Conservation (phyloP, 1,140 invertebrate genomes). For the Drosophila ogumai region DNA sequence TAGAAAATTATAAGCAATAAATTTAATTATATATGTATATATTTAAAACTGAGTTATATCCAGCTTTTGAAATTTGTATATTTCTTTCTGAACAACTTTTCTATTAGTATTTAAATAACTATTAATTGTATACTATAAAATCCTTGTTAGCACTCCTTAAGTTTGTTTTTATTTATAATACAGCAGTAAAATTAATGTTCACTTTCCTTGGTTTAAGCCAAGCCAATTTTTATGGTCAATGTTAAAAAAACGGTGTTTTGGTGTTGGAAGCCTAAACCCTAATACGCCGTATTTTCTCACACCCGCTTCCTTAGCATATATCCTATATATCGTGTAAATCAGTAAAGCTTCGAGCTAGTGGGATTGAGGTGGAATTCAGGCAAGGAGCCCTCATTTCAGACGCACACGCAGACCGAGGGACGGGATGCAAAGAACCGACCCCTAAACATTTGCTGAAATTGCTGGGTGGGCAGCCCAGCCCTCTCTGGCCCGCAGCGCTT, state of each 20-base stretch:
- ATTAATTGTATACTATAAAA: background rate
- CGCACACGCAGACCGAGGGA: slow-evolving; percentile 6
- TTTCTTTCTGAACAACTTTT: background rate
- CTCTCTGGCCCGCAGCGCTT: slow-evolving; percentile 4
- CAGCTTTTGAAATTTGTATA: background rate
- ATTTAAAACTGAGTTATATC: background rate
- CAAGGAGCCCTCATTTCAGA: slow-evolving; percentile 52
- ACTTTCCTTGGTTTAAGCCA: background rate
- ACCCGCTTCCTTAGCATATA: slow-evolving; percentile 11
- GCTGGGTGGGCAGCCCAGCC: slow-evolving; percentile 1
- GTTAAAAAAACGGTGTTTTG: slow-evolving; percentile 5
- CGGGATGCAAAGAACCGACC: slow-evolving; percentile 1
- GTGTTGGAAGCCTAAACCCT: slow-evolving; percentile 3
- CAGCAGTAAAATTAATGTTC: too few relatives aligned
- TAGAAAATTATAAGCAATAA: too few relatives aligned
- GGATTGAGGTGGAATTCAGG: slow-evolving; percentile 22
- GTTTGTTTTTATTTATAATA: background rate
- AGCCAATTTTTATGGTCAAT: slow-evolving; percentile 45
- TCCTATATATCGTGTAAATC: slow-evolving; percentile 46
- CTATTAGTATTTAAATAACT: too few relatives aligned
- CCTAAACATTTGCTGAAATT: slow-evolving; percentile 55
- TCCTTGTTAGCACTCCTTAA: background rate
- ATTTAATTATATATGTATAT: too few relatives aligned
- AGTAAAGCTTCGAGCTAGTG: slow-evolving; percentile 44
- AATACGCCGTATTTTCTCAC: slow-evolving; percentile 5